phyloP scores from a whole-genome alignment of 1,140 invertebrate species.

The Meloidogyne chitwoodi region DNA sequence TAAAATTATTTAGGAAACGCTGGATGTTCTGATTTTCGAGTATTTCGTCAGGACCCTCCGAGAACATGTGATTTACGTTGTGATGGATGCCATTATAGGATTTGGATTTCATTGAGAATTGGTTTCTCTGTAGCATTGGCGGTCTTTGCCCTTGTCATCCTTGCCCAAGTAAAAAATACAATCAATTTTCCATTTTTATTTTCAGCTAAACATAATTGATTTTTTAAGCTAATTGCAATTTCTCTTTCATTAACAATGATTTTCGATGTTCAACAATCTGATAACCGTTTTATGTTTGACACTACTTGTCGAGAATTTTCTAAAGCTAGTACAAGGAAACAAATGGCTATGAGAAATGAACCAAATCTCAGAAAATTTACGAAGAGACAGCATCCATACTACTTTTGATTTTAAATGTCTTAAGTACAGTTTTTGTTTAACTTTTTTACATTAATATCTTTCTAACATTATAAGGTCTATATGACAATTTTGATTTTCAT shows the following conservation, averaged over 20 bases:
- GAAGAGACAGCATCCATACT: not conserved
- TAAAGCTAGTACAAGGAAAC: not conserved
- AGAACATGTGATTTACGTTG: conserved; percentile 58
- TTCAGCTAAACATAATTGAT: conserved; percentile 23
- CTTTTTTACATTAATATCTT: not conserved
- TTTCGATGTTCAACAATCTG: not conserved
- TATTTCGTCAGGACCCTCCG: conserved; percentile 57
- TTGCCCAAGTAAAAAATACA: conserved; percentile 39
- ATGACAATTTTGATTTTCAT: too few species aligned
- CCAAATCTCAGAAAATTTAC: not conserved
- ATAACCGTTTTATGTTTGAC: not conserved
- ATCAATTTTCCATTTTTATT: not conserved
- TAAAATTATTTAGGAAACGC: conserved; percentile 49
- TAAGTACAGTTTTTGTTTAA: too few species aligned
- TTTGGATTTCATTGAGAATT: conserved; percentile 45
- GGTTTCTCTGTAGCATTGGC: conserved; percentile 50
- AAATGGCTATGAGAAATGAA: not conserved
- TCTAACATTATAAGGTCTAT: too few species aligned
- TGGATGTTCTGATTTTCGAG: conserved; percentile 56
- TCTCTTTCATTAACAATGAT: conserved; percentile 19
- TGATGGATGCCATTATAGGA: conserved; percentile 58
- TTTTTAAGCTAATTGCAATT: conserved; percentile 23
- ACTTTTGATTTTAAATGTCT: not conserved
- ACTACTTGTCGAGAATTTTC: not conserved
- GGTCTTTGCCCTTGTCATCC: conserved; percentile 44